Percentiles rank a stretch among this genome's conserved stretches.
Conservation (phyloP, 1,140 invertebrate species). For the Trigoniulus corallinus region DNA sequence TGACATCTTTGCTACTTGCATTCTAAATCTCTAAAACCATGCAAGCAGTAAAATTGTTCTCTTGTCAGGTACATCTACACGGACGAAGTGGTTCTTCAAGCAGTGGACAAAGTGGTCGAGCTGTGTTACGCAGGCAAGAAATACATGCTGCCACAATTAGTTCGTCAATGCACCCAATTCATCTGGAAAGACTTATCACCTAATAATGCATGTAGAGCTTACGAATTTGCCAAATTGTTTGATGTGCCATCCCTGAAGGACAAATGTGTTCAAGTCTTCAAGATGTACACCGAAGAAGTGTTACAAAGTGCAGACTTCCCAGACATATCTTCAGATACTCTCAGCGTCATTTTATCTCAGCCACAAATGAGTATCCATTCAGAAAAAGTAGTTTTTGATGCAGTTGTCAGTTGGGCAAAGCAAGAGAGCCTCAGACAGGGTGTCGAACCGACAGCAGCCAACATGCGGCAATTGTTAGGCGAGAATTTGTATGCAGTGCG, state of each 20-base stretch:
- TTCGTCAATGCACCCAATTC: conserved; percentile 59
- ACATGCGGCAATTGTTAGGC: conserved; percentile 17
- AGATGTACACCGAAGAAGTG: conserved; percentile 43
- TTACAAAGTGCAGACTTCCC: conserved; percentile 52
- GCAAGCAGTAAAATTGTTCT: background rate
- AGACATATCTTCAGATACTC: conserved; percentile 50
- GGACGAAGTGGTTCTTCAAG: conserved; percentile 53
- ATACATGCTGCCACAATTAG: conserved; percentile 63
- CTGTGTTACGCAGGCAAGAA: conserved; percentile 74
- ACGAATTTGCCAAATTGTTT: conserved; percentile 67
- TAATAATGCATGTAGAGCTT: conserved; percentile 58
- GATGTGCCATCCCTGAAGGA: conserved; percentile 60
- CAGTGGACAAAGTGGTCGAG: conserved; percentile 66
- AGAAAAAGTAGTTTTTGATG: conserved; percentile 56
- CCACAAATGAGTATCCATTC: conserved; percentile 49
- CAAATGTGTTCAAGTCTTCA: conserved; percentile 48
- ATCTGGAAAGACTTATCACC: conserved; percentile 58
- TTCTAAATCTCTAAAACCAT: no score
- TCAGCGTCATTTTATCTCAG: conserved; percentile 43
- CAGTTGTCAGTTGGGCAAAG: conserved; percentile 44
- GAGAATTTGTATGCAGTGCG: conserved; percentile 7
- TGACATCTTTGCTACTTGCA: no score
- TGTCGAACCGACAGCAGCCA: conserved; percentile 12
- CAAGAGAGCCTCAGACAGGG: conserved; percentile 21
- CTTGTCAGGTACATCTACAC: conserved; percentile 56